phyloP scores from a whole-genome alignment of 2,797 vertebrate genomes.

The Muraenolepis orangiensis region DNA sequence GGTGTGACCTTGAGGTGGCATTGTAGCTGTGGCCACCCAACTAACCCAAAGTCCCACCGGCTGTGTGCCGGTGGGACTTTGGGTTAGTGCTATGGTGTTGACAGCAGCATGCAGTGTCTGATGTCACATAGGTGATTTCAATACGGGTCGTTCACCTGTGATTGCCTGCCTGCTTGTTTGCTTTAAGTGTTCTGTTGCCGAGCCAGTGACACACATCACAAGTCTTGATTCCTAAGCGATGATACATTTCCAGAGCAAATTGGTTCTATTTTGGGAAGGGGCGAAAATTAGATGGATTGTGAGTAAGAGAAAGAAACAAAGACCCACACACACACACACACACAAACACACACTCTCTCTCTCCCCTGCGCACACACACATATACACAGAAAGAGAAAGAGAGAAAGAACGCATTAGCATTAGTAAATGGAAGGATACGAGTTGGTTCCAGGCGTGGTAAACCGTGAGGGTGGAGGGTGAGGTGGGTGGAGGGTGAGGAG shows the following conservation, averaged over 20 bases:
- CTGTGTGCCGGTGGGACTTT: background rate
- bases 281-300: conserved; percentile 5
- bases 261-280: conserved; percentile 23
- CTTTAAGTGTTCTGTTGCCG: conserved; percentile 1
- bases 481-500: conserved; percentile 13
- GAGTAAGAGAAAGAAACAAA: background rate
- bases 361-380: background rate
- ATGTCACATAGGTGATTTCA: background rate
- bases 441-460: background rate
- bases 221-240: conserved; percentile 1
- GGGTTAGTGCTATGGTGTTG: background rate
- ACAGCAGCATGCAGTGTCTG: background rate
- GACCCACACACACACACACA: background rate
- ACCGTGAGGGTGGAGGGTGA: background rate
- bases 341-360: background rate
- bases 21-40: background rate
- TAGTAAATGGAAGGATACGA: conserved; percentile 16
- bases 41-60: too few relatives aligned
- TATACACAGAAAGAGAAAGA: background rate
- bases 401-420: background rate
- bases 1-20: background rate
- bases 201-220: too few relatives aligned
- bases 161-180: background rate
- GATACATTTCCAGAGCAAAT: conserved; percentile 27
- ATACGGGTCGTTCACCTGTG: background rate